Evolutionary conservation across 2,113 vertebrate genomes (phyloP), one percentile per base, ranked within the genome.

Genomic region (Labeo catla): DNA sequence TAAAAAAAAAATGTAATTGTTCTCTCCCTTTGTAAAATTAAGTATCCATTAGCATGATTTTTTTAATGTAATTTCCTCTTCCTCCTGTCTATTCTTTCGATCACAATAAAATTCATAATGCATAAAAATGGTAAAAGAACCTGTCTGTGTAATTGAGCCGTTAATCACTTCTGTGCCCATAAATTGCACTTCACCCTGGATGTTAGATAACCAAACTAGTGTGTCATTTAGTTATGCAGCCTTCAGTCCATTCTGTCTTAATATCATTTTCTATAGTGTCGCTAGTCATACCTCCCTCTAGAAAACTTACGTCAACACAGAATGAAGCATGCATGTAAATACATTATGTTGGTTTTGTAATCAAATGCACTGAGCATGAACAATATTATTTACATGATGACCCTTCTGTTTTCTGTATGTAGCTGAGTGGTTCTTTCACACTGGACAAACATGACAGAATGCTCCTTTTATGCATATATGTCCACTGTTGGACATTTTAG

Each of bases 201-300:
- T 49, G 59, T 81, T 63, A 65, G 21, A 81, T 65, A 81, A 81
- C 39, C 57, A 65, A 47, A 28, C n/a, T 23, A 23, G 39, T 47
- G 13, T 50, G 34, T 79, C 52, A 79, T 79, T 79, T 16, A 12
- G 54, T 61, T 23, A 79, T 61, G 6, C 77, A 43, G 76, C 21
- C 68, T 11, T 78, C 76, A 57, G 76, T 21, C 28, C 50, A 78
- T 49, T 45, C 39, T 8, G 19, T 80, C 21, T 80, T 63, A 45
- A 59, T 43, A 23, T 80, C 1, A 45, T n/a, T 47, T 43, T 59
- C 52, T 43, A 8, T 7, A 23, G 6, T 47, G 59, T 19, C 4
- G 8, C 16, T 43, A 13, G 21, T 74, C 21, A 74, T 21, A 74
- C 10, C 72, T 47, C 10, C 19, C 43, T 23, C 19, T 49, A 13